These are phyloP conservation scores for Adoxophyes honmai DNA, from an alignment of 1,140 invertebrate genomes.

Conservation along the genomic window DNA sequence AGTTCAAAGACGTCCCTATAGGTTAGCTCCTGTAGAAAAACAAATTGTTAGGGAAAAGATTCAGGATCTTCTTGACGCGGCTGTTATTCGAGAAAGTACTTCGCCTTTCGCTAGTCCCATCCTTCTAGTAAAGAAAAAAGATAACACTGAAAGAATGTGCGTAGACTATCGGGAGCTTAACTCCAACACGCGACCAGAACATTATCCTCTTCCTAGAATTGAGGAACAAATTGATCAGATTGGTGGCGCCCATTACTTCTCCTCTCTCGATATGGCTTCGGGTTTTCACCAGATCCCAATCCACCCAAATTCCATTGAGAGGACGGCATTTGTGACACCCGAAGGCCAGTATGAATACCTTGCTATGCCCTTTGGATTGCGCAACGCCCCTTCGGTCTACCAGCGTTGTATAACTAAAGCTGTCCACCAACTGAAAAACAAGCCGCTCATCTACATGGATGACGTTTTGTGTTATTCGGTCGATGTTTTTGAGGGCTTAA, in stretches of 20 bases:
- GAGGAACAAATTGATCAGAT: slow-evolving; percentile 57
- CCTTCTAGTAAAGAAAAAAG: slow-evolving; percentile 28
- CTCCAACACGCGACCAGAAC: slow-evolving; percentile 45
- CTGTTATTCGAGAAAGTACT: slow-evolving; percentile 16
- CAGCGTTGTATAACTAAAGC: slow-evolving; percentile 15
- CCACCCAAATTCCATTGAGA: slow-evolving; percentile 38
- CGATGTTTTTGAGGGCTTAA: background rate
- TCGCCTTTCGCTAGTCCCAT: slow-evolving; percentile 27
- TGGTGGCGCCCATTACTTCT: slow-evolving; percentile 20
- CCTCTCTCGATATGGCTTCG: slow-evolving; percentile 44
- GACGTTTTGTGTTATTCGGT: background rate
- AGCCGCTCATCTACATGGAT: background rate
- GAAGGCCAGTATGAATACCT: slow-evolving; percentile 38
- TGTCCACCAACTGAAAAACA: background rate
- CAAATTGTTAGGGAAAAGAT: slow-evolving; percentile 20
- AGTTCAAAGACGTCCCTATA: too few species aligned
- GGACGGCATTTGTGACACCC: slow-evolving; percentile 55
- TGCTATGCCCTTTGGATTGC: slow-evolving; percentile 36
- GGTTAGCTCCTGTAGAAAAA: background rate
- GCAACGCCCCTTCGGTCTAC: slow-evolving; percentile 33
- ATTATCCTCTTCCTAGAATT: slow-evolving; percentile 71
- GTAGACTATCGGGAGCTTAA: background rate
- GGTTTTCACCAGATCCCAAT: slow-evolving; percentile 72
- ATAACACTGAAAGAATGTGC: slow-evolving; percentile 15
- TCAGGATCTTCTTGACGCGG: slow-evolving; percentile 3